Evolutionary conservation across 2,797 vertebrate genomes (phyloP), one percentile per base, ranked within the genome.

Genomic region (Pipistrellus pygmaeus): DNA sequence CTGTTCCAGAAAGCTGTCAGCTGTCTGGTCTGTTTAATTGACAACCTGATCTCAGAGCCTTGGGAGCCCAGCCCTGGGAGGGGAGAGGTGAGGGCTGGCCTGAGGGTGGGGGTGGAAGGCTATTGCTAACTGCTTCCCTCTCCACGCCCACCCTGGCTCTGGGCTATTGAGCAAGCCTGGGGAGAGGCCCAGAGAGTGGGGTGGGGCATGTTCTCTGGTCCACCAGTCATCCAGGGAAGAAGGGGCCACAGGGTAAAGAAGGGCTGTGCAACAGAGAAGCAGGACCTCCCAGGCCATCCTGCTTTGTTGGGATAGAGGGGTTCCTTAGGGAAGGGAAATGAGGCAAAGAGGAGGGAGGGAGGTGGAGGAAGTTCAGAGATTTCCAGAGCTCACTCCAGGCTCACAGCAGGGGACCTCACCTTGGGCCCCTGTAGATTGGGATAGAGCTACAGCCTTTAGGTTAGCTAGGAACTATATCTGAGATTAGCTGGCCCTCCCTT

Each of bases 11-110:
- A 87, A 94, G 91, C 95, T 95, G n/a, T 96, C 97, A 95, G 73
- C 96, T 93, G 95, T 96, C 97, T 95, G 82, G 78, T 92, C 18
- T 51, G 55, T 51, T 93, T 90, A 46, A 95, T 91, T 86, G 27
- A 55, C 95, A 25, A 0, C 48, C 51, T 89, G 15, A 21, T 93
- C 95, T 92, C 92, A 0, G 12, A 72, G 55, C 53, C 1, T 0
- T 12, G 30, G 82, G 66, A 93, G 51, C 44, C 85, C n/a, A 48
- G 75, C 46, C 92, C 53, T 11, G n/a, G 32, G 55, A 69, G 48
- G 30, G 38, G 55, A 62, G 66, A 44, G 14, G 21, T 4, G 18
- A 20, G 83, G 64, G n/a, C 44, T 30, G 44, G 12, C 38, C 83
- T 71, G n/a, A 62, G 83, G 41, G 20, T 32, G 17, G 5, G 27